phyloP scores from a whole-genome alignment of 2,797 vertebrate species.

The Orientallactaga sibirica region DNA sequence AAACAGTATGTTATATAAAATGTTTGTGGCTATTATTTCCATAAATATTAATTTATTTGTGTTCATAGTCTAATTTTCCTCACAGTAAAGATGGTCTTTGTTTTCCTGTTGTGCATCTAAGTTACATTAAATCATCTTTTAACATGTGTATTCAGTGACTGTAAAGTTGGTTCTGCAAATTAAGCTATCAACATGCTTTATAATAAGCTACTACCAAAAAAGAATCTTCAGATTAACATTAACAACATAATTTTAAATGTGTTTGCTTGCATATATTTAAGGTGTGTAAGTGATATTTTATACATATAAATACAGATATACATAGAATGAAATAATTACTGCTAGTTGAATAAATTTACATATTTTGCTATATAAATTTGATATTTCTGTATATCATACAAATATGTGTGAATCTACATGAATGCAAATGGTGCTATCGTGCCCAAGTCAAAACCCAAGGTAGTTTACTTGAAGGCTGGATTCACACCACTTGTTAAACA shows the following conservation, averaged over 20 bases:
- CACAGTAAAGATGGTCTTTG: not conserved
- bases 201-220: not conserved
- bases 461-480: constrained; percentile 31
- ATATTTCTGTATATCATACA: not conserved
- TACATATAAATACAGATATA: not conserved
- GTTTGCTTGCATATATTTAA: not conserved
- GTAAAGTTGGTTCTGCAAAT: not conserved
- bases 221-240: not conserved
- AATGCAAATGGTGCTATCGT: not conserved
- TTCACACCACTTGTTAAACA: constrained; percentile 8
- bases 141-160: not conserved
- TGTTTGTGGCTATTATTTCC: not conserved
- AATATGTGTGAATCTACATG: not conserved
- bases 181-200: not conserved
- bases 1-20: not conserved
- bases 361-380: not conserved
- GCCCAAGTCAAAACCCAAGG: not conserved
- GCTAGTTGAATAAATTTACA: not conserved
- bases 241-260: not conserved
- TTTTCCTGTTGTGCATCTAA: not conserved
- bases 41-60: constrained; percentile 10
- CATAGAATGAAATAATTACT: not conserved
- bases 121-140: not conserved
- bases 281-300: not conserved
- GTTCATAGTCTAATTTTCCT: not conserved